Percentiles rank a stretch among this genome's conserved stretches.
These are phyloP conservation scores for Mizuhopecten yessoensis DNA, from an alignment of 1,140 invertebrate species.

Conservation along the genomic window DNA sequence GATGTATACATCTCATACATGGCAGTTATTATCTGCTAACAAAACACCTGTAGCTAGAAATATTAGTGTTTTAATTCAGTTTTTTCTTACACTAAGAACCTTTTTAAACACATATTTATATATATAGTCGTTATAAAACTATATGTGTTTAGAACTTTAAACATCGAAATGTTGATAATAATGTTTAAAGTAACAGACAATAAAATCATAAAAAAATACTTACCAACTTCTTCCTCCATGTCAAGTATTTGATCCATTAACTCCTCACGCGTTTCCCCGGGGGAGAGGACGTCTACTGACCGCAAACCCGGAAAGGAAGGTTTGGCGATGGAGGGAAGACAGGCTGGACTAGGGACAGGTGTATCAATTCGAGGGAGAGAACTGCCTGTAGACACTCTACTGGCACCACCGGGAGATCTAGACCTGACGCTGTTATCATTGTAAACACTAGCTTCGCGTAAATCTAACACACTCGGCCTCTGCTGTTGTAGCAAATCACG, in stretches of 20 bases:
- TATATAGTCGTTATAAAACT: too few relatives aligned
- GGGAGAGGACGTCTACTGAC: background rate
- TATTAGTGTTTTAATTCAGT: too few relatives aligned
- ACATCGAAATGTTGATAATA: too few relatives aligned
- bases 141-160: too few relatives aligned
- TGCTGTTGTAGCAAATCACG: slow-evolving; percentile 37
- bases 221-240: slow-evolving; percentile 80
- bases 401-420: background rate
- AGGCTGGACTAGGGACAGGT: background rate
- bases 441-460: background rate
- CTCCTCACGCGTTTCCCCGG: slow-evolving; percentile 58
- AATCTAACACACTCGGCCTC: slow-evolving; percentile 12
- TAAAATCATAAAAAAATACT: slow-evolving; percentile 63
- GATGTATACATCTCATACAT: too few relatives aligned
- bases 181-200: too few relatives aligned
- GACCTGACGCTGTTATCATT: background rate
- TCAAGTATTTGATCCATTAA: slow-evolving; percentile 77
- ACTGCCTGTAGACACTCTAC: background rate
- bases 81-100: too few relatives aligned
- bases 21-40: too few relatives aligned
- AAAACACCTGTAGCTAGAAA: too few relatives aligned
- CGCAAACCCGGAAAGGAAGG: background rate
- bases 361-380: background rate
- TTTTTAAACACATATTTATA: too few relatives aligned
- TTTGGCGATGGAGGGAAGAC: background rate